These are phyloP conservation scores for Pseudeuparius sepicola DNA, from an alignment of 2,888 invertebrate species.

Conservation along the genomic window DNA sequence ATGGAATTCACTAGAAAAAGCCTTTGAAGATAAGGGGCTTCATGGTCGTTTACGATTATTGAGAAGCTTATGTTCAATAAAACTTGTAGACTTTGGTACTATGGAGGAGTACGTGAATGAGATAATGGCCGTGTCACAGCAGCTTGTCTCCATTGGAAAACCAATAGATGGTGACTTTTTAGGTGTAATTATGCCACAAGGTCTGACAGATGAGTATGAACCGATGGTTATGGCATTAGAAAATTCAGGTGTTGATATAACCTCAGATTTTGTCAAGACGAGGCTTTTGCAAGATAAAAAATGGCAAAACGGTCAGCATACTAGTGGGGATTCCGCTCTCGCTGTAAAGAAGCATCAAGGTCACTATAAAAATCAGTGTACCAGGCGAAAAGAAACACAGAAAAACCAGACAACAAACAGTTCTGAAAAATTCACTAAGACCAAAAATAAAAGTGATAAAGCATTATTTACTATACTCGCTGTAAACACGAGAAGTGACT, in stretches of 20 bases:
- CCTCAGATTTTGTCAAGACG: constrained; percentile 19
- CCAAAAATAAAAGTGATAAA: constrained; percentile 10
- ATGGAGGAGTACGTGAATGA: constrained; percentile 23
- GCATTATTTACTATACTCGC: too few relatives aligned
- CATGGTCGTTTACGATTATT: constrained; percentile 11
- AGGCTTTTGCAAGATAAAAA: constrained; percentile 18
- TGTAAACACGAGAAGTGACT: constrained; percentile 9
- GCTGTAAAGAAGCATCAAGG: constrained; percentile 7
- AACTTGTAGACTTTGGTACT: constrained; percentile 14
- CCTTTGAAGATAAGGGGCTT: constrained; percentile 23
- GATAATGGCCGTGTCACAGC: constrained; percentile 20
- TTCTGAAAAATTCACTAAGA: background rate
- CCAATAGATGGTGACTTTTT: constrained; percentile 23
- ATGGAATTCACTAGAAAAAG: constrained; percentile 20
- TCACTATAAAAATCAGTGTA: constrained; percentile 15
- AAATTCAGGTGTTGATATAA: constrained; percentile 17
- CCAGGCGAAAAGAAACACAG: constrained; percentile 6
- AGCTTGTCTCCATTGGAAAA: constrained; percentile 13
- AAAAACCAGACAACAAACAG: constrained; percentile 3
- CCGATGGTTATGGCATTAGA: constrained; percentile 16
- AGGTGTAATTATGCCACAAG: constrained; percentile 21
- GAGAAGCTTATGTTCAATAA: constrained; percentile 15
- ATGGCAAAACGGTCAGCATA: constrained; percentile 13
- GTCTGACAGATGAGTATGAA: constrained; percentile 15
- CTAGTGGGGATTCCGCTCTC: constrained; percentile 12